Conservation (phyloP, 2,888 invertebrate genomes). For the Leucophenga montana region DNA sequence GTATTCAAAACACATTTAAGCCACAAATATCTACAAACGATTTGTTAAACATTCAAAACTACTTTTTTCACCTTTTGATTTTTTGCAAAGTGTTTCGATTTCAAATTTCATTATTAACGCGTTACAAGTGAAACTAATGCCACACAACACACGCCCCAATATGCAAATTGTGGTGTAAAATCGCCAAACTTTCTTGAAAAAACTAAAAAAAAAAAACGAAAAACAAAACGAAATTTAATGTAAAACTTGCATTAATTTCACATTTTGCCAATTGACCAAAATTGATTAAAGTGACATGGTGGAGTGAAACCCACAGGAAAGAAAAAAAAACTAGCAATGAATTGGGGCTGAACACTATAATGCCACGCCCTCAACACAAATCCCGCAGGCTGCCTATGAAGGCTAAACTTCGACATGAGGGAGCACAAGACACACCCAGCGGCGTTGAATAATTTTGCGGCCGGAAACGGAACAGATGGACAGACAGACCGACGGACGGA, state of each 20-base stretch:
- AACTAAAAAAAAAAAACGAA: constrained; percentile 27
- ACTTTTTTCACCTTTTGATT: background rate
- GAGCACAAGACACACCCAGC: constrained; percentile 47
- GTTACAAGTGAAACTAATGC: constrained; percentile 14
- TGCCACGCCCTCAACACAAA: constrained; percentile 27
- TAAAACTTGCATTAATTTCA: constrained; percentile 42
- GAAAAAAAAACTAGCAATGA: background rate
- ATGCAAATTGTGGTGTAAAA: constrained; percentile 37
- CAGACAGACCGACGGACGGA: constrained; percentile 42
- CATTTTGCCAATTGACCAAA: constrained; percentile 46
- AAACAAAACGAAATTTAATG: constrained; percentile 47
- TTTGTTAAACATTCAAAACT: constrained; percentile 5
- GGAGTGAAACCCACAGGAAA: constrained; percentile 25
- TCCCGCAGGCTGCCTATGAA: constrained; percentile 13
- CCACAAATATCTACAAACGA: constrained; percentile 21
- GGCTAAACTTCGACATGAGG: constrained; percentile 34
- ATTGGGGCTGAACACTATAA: background rate
- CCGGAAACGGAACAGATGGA: constrained; percentile 61
- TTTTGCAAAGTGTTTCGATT: too few relatives aligned
- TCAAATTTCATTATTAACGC: constrained; percentile 2
- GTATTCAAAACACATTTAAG: constrained; percentile 21
- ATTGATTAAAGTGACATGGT: constrained; percentile 50
- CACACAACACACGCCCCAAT: constrained; percentile 3
- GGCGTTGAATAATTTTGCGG: constrained; percentile 29
- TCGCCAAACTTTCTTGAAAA: constrained; percentile 48